Evolutionary conservation across 2,797 vertebrate genomes (phyloP).

Genomic region (Pantherophis vulpinus): DNA sequence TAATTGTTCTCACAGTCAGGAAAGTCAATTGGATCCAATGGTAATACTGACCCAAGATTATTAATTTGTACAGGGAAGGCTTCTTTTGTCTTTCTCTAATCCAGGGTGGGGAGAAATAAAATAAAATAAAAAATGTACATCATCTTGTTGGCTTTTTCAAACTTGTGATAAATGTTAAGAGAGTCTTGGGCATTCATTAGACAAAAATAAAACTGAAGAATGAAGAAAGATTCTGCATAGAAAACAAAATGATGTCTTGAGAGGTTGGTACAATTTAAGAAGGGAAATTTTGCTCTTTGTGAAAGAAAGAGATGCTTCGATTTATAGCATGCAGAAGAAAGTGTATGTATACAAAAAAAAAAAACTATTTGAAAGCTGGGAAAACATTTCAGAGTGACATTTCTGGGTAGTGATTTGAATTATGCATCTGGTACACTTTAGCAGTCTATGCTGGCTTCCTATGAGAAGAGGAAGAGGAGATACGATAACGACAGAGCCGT

Average conservation of each 20-base stretch:
- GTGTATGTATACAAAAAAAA: neutral
- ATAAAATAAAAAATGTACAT: neutral
- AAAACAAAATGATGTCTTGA: neutral
- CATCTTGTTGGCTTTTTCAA: neutral
- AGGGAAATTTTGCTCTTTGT: neutral
- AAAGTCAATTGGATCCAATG: neutral
- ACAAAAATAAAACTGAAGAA: neutral
- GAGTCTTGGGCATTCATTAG: neutral
- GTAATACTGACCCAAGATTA: neutral
- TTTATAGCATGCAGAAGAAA: slow-evolving; percentile 18
- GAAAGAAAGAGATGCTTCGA: neutral
- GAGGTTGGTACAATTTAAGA: neutral
- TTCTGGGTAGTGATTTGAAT: slow-evolving; percentile 1
- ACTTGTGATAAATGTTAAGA: neutral
- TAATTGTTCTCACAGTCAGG: too few species aligned
- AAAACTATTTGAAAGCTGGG: neutral
- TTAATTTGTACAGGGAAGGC: neutral
- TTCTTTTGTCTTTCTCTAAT: neutral
- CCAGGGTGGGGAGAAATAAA: neutral
- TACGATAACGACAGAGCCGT: neutral
- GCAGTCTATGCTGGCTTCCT: rapidly evolving
- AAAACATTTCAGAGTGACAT: neutral
- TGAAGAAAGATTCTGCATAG: neutral
- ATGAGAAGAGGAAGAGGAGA: neutral
- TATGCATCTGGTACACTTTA: neutral